Evolutionary conservation across 2,797 vertebrate species (phyloP).

Genomic region (Bothrops alternatus): DNA sequence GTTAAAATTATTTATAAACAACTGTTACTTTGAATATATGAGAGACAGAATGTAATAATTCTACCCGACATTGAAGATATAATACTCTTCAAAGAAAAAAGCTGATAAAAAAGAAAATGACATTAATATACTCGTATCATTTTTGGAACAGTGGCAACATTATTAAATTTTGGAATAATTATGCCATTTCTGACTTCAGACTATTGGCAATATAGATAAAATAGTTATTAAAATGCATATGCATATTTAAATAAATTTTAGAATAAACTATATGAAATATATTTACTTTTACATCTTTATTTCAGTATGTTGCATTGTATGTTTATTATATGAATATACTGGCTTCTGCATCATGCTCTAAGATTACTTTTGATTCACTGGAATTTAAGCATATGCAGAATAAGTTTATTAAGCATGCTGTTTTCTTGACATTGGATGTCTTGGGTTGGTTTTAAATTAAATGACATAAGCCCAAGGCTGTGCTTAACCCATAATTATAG

Average conservation of each 20-base stretch:
- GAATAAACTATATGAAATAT: slow-evolving; percentile 29
- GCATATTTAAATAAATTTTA: slow-evolving; percentile 14
- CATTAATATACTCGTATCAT: not conserved
- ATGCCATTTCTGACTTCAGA: not conserved
- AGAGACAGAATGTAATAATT: not conserved
- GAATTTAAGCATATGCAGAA: slow-evolving; percentile 1
- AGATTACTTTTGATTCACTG: not conserved
- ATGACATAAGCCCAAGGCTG: slow-evolving; percentile 86
- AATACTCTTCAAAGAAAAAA: not conserved
- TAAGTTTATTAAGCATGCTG: slow-evolving; percentile 30
- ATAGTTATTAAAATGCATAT: slow-evolving; percentile 10
- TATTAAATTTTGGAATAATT: not conserved
- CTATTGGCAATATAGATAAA: not conserved
- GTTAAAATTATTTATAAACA: not conserved
- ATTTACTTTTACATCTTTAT: slow-evolving; percentile 32
- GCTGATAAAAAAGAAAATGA: not conserved
- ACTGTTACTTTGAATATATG: not conserved
- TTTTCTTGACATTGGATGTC: slow-evolving; percentile 72
- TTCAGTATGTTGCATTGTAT: not conserved
- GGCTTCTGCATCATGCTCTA: slow-evolving; percentile 10
- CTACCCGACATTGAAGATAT: not conserved
- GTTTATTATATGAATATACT: slow-evolving; percentile 42
- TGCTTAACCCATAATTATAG: slow-evolving; percentile 96
- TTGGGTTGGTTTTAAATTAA: slow-evolving; percentile 82
- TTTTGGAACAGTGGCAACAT: not conserved